A percentile compares a stretch with the other conserved stretches of the same genome.
phyloP scores from a whole-genome alignment of 2,113 vertebrate genomes.

The Parus major region DNA sequence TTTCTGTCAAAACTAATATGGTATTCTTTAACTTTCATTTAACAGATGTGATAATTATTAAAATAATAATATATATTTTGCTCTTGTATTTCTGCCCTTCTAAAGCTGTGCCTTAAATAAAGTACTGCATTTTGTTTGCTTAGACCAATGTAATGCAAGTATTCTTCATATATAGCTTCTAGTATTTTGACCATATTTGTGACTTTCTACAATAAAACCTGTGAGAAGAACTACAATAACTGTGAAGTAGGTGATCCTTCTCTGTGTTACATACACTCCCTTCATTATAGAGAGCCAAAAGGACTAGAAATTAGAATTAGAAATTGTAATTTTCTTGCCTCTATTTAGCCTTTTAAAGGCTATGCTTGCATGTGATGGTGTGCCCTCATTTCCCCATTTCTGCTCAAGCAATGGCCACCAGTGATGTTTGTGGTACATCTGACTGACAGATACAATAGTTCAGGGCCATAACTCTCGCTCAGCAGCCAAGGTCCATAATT shows the following conservation, averaged over 20 bases:
- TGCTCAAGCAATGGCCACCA: not conserved
- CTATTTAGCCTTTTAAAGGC: not conserved
- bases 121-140: not conserved
- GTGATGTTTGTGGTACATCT: not conserved
- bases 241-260: not conserved
- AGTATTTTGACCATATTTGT: not conserved
- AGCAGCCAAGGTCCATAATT: not conserved
- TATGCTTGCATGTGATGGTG: rapidly evolving
- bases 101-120: not conserved
- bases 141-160: not conserved
- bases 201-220: not conserved
- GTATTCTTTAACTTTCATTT: not conserved
- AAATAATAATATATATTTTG: not conserved
- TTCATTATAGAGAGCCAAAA: not conserved
- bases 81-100: not conserved
- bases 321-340: not conserved
- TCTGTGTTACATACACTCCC: not conserved
- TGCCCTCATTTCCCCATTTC: not conserved
- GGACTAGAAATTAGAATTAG: not conserved
- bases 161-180: not conserved
- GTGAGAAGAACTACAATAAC: not conserved
- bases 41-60: not conserved
- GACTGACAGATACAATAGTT: not conserved
- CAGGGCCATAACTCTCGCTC: not conserved
- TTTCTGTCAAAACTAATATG: not conserved